Percentiles rank a stretch among this genome's conserved stretches.
Evolutionary conservation across 2,113 vertebrate genomes (phyloP).

Genomic region (Neodontobutis hainanensis): DNA sequence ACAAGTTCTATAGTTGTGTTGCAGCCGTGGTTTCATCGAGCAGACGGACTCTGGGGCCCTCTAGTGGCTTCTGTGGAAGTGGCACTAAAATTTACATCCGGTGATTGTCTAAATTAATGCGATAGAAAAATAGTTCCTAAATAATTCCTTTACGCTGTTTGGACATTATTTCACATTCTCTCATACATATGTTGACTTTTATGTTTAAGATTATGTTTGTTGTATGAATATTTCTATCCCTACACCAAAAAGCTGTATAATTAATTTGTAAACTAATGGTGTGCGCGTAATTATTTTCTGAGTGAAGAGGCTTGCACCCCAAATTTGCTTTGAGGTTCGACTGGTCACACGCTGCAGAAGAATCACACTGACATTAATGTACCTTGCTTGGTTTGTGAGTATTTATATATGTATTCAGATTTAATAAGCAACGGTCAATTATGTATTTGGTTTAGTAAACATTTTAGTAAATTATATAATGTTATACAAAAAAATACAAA

Average conservation of each 20-base stretch:
- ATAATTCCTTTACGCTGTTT: conserved; percentile 29
- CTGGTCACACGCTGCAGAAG: no score
- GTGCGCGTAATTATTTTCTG: conserved; percentile 26
- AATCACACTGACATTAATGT: not conserved
- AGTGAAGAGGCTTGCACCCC: conserved; percentile 9
- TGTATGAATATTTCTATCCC: not conserved
- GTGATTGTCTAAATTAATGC: conserved; percentile 20
- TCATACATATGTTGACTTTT: no score
- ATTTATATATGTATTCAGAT: not conserved
- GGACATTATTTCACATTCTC: not conserved
- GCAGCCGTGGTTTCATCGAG: no score
- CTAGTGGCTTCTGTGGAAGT: conserved; percentile 31
- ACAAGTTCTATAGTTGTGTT: no score
- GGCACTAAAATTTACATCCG: not conserved
- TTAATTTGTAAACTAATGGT: not conserved
- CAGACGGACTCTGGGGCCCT: conserved; percentile 33
- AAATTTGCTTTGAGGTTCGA: no score
- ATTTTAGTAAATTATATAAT: no score
- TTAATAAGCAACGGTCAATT: no score
- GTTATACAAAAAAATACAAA: no score
- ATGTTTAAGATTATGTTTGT: not conserved
- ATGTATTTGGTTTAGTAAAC: no score
- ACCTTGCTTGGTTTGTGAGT: not conserved
- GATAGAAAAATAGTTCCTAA: conserved; percentile 31
- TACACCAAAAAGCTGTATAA: not conserved